Base-by-base conservation (phyloP, 2,797 vertebrate species). In the Rhyacichthys aspro region DNA sequence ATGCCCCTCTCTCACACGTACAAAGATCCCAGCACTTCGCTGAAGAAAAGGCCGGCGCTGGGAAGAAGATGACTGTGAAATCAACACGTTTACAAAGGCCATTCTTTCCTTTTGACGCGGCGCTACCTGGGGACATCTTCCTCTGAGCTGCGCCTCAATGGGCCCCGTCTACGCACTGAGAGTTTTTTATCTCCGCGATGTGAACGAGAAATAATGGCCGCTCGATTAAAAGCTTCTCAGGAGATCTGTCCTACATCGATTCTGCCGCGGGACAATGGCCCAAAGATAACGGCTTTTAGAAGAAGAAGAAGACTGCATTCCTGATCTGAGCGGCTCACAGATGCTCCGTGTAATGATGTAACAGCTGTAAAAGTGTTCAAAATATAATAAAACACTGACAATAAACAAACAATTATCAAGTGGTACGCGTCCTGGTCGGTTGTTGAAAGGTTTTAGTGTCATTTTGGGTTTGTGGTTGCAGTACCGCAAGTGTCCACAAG, bases 21-120 rank as follows among this genome's bases (percentile, higher is more conserved):
- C 81, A 86, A 89, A 89, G 73, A 90, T 83, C 82, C 47, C 47
- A 86, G 74, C 72, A 78, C 81, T 79, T 68, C 8, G 54, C 43
- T 60, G 75, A 75, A 87, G 85, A 90, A 88, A 90, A 85, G 81
- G 77, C 54, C 63, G 79, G 72, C 49, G 83, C 87, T 90, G 89
- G 88, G 88, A 28, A 28, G 87, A 90, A 92, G 91, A 90, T 88
- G 88, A 86, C 86, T 84, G 77, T 85, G 86, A 87, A 91, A 90
- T 92, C 90, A 89, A 89, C 83, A 87, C 82, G 69, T 84, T 74
- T 62, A 88, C 90, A 90, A 84, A 73, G 86, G 58, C 76, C 83
- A 71, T 87, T 85, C 85, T 79, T 87, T 87, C 85, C 77, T 80
- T 88, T 85, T 90, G 88, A 89, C 76, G 28, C 43, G 43, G 23